Percentiles rank a stretch among this genome's conserved stretches.
These are phyloP conservation scores for Anticlea derivata DNA, from an alignment of 2,888 invertebrate species.

Conservation along the genomic window DNA sequence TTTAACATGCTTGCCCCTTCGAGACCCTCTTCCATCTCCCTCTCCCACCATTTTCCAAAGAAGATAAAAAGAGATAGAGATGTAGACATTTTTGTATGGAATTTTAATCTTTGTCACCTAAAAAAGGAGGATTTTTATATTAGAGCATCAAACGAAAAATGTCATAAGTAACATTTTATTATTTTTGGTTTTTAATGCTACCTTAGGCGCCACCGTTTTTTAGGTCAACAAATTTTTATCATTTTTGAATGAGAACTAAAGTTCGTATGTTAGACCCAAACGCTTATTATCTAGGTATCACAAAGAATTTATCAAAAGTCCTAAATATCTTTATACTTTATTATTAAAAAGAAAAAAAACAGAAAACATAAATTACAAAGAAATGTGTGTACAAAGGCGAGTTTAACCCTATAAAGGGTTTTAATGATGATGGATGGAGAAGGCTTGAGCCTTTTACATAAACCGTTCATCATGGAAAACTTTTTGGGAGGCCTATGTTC, in stretches of 20 bases:
- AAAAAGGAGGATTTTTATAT: constrained; percentile 32
- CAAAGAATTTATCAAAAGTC: no score
- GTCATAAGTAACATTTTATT: constrained; percentile 7
- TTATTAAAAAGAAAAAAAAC: no score
- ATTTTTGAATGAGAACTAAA: background rate
- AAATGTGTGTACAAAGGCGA: no score
- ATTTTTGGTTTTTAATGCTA: background rate
- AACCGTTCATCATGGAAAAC: no score
- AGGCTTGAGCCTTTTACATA: no score
- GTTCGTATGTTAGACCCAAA: no score
- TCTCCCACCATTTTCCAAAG: constrained; percentile 45
- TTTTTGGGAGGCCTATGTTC: no score
- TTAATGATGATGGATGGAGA: no score
- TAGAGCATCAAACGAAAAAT: constrained; percentile 16
- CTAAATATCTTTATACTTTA: no score
- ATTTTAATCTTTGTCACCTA: constrained; percentile 48
- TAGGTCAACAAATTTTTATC: background rate
- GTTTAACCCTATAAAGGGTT: no score
- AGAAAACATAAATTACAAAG: no score
- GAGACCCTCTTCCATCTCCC: constrained; percentile 53
- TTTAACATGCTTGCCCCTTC: constrained; percentile 63
- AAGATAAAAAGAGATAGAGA: constrained; percentile 32
- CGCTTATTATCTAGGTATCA: no score
- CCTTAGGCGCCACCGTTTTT: constrained; percentile 2
- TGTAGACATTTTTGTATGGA: constrained; percentile 34